Base-by-base conservation (phyloP, 1,140 invertebrate species). In the Papilio glaucus region DNA sequence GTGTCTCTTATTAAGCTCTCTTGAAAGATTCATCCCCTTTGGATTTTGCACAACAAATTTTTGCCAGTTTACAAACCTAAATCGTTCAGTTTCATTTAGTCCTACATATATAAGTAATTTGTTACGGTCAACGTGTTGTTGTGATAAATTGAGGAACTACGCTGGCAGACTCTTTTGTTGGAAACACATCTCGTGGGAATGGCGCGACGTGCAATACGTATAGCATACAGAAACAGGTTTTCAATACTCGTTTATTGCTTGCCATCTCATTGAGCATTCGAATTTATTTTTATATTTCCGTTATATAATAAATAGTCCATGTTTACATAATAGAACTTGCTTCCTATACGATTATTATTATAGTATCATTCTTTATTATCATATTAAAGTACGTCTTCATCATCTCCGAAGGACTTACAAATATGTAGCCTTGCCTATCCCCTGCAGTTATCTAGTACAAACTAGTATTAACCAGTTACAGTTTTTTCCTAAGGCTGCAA, bases 61-160 rank as follows among this genome's bases (percentile, higher is more conserved):
- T 13, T 8, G 21, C 29, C 29, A 33, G 6, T 3, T 33, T 33
- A n/a, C n/a, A n/a, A 33, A 33, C 29, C 6, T 33, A 2, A 26
- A 13, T 26, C n/a, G n/a, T n/a, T n/a, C 10, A 24, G 49, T 57
- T 57, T 12, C 21, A 57, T 57, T 24, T 12, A 62, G 37, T 62
- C 26, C 13, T 33, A 37, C 6, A 29, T 6, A 18, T 37, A 37
- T 39, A 53, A 53, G 37, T 65, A 57, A 83, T 83, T 82, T 78
- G 79, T 81, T 84, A 82, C 80, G 79, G 76, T 79, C 71, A 77
- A 71, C 77, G 76, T 62, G 68, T 69, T 62, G 68, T 69, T 82
- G 80, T 77, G 15, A 77, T 81, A 74, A 81, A 89, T 80, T 74
- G 84, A 83, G 86, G 87, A 88, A 86, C 79, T 85, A 89, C 86